Evolutionary conservation across 2,113 vertebrate genomes (phyloP).

Genomic region (Cyprinodon tularosa): DNA sequence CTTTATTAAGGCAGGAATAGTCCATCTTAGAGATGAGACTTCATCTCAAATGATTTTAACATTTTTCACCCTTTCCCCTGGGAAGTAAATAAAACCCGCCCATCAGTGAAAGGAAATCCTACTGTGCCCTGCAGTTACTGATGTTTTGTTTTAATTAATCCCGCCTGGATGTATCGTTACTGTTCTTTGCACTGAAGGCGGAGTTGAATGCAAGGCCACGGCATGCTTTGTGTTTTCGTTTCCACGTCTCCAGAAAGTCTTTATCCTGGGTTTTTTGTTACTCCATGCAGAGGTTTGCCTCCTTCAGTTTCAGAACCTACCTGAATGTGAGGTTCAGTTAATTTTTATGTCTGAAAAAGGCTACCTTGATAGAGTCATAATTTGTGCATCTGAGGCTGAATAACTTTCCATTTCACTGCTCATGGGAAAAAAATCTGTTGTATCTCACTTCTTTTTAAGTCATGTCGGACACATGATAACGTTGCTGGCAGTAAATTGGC

Average conservation of each 20-base stretch:
- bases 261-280: not conserved
- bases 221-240: not conserved
- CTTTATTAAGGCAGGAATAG: not conserved
- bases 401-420: constrained; percentile 18
- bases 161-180: constrained; percentile 4
- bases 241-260: not conserved
- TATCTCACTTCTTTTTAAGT: constrained; percentile 23
- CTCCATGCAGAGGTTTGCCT: not conserved
- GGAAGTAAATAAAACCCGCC: constrained; percentile 26
- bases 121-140: not conserved
- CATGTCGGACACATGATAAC: constrained; percentile 25
- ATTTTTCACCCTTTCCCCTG: not conserved
- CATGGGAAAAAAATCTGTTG: constrained; percentile 9
- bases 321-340: constrained; percentile 25
- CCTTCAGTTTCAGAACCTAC: not conserved
- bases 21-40: not conserved
- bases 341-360: constrained; percentile 39
- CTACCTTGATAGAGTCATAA: constrained; percentile 25
- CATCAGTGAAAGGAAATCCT: constrained; percentile 31
- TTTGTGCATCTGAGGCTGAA: constrained; percentile 26
- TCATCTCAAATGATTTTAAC: not conserved
- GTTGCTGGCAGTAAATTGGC: constrained; percentile 4
- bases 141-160: constrained; percentile 44
- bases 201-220: not conserved
- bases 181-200: constrained; percentile 19